These are phyloP conservation scores for Cyrtonyx montezumae DNA, from an alignment of 2,113 vertebrate genomes.

Conservation along the genomic window DNA sequence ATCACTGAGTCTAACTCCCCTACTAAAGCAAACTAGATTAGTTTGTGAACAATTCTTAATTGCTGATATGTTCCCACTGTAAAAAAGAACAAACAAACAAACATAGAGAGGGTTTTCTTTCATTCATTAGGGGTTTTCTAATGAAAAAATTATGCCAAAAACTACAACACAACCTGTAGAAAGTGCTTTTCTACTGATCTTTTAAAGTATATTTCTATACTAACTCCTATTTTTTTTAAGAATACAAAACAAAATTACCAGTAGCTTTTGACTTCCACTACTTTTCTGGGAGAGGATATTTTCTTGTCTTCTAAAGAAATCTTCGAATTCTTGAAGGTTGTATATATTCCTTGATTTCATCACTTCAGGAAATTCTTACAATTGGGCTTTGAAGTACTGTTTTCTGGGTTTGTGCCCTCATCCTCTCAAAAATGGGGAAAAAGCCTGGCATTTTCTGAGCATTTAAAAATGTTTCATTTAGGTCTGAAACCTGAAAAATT, in stretches of 20 bases:
- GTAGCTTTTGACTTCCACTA: neutral
- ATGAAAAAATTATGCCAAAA: neutral
- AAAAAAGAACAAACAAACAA: neutral
- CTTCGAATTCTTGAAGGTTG: neutral
- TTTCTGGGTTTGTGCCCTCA: neutral
- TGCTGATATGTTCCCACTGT: neutral
- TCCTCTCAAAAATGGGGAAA: neutral
- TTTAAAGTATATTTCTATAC: neutral
- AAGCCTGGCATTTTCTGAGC: neutral
- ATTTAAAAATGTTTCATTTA: neutral
- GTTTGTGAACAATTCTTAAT: neutral
- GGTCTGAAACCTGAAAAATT: neutral
- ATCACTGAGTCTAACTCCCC: too few relatives aligned
- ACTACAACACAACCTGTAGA: rapidly evolving
- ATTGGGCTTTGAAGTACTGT: too few relatives aligned
- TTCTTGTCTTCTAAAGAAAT: neutral
- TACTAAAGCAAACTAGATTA: neutral
- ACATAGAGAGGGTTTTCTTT: too few relatives aligned
- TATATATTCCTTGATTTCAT: neutral
- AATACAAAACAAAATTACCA: neutral
- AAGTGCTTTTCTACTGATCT: neutral
- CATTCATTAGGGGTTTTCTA: neutral
- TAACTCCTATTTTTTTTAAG: neutral
- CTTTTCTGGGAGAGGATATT: neutral
- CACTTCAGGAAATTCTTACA: neutral